Evolutionary conservation across 2,113 vertebrate species (phyloP).

Genomic region (Taxidea taxus): DNA sequence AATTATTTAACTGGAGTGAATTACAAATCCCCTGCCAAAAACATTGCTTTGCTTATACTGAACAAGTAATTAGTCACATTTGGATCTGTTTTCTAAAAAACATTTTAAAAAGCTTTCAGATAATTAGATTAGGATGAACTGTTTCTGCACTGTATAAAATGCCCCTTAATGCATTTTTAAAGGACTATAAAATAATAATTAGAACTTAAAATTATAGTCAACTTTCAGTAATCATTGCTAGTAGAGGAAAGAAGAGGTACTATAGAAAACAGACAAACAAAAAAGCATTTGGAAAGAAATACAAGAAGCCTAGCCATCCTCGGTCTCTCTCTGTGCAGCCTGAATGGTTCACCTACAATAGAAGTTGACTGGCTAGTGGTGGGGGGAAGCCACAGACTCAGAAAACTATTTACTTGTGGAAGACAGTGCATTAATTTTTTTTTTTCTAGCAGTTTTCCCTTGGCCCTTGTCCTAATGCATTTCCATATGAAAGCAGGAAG

Average conservation of each 20-base stretch:
- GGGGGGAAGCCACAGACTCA: background rate
- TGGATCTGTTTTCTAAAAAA: background rate
- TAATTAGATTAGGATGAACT: background rate
- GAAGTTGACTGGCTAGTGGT: fast-evolving
- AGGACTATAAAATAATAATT: slow-evolving; percentile 41
- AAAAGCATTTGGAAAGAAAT: background rate
- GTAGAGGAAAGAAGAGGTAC: background rate
- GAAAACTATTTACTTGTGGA: background rate
- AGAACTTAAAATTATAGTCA: background rate
- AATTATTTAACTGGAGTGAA: slow-evolving; percentile 52
- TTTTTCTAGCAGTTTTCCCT: background rate
- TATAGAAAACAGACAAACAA: background rate
- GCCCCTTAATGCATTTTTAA: slow-evolving; percentile 23
- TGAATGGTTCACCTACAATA: fast-evolving
- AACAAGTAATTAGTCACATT: slow-evolving; percentile 46
- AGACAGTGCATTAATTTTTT: background rate
- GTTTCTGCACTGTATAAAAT: background rate
- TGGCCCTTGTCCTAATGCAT: background rate
- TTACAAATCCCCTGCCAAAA: slow-evolving; percentile 49
- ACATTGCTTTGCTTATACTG: slow-evolving; percentile 28
- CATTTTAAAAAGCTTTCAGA: slow-evolving; percentile 2
- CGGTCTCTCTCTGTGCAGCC: background rate
- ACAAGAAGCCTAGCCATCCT: background rate
- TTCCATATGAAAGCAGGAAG: background rate
- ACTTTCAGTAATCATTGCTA: background rate